Evolutionary conservation across 2,888 invertebrate species (phyloP).

Genomic region (Pachycephus smyrnensis): DNA sequence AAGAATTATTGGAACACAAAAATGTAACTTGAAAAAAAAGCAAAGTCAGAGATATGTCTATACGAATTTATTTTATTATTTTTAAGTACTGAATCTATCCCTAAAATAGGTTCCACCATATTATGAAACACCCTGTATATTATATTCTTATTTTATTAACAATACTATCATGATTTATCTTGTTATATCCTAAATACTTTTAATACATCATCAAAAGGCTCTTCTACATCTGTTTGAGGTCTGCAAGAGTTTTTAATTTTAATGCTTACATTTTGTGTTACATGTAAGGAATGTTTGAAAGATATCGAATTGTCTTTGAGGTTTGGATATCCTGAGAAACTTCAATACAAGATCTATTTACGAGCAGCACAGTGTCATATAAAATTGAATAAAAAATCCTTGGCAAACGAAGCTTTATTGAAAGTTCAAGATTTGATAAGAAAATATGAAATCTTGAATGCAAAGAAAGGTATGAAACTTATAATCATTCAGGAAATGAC

Average conservation of each 20-base stretch:
- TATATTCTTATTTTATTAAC: no score
- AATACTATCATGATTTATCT: no score
- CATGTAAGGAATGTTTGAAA: slow-evolving; percentile 71
- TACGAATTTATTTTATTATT: no score
- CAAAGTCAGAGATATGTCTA: no score
- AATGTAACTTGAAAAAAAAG: no score
- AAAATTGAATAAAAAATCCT: slow-evolving; percentile 67
- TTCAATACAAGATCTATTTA: slow-evolving; percentile 75
- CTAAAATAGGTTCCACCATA: no score
- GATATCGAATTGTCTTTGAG: slow-evolving; percentile 75
- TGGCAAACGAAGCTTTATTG: slow-evolving; percentile 58
- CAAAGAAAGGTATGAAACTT: slow-evolving; percentile 40
- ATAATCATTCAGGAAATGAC: background rate
- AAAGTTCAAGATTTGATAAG: slow-evolving; percentile 35
- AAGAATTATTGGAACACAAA: no score
- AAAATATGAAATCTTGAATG: slow-evolving; percentile 30
- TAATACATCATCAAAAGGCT: no score
- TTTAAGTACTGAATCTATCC: no score
- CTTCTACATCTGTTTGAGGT: no score
- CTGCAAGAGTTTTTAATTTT: slow-evolving; percentile 32
- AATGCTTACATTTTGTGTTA: slow-evolving; percentile 12
- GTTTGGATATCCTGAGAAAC: slow-evolving; percentile 73
- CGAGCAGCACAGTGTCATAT: slow-evolving; percentile 76
- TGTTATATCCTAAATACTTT: no score
- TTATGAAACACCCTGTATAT: no score